Evolutionary conservation across 2,888 invertebrate genomes (phyloP).

Genomic region (Odontomyia ornata): DNA sequence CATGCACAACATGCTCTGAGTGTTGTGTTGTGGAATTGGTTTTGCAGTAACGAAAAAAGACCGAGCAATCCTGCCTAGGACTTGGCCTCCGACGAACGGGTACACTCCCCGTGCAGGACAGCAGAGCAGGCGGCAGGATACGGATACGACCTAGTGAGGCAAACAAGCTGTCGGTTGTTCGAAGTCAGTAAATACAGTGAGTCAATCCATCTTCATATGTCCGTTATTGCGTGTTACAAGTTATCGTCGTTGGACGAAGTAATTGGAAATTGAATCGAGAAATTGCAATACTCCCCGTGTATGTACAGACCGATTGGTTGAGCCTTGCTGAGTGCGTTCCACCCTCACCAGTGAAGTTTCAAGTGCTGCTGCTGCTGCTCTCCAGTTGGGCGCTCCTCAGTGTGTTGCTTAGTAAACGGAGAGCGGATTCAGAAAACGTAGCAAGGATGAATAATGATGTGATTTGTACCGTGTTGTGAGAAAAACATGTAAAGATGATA

Average conservation of each 20-base stretch:
- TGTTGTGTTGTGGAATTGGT: neutral
- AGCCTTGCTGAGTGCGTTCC: neutral
- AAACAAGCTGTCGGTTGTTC: neutral
- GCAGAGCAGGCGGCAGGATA: too few relatives aligned
- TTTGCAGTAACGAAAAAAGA: neutral
- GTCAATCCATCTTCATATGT: neutral
- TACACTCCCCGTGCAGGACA: too few relatives aligned
- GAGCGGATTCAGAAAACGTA: neutral
- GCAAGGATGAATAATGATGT: neutral
- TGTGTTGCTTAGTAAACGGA: neutral
- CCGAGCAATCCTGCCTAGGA: neutral
- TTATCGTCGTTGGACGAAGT: neutral
- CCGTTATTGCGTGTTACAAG: neutral
- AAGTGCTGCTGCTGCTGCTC: too few relatives aligned
- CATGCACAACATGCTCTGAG: neutral
- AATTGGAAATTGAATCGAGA: slow-evolving; percentile 7
- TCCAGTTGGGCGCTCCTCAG: neutral
- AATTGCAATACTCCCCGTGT: neutral
- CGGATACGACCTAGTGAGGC: neutral
- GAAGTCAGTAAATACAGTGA: neutral
- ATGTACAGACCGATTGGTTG: neutral
- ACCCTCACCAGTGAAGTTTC: neutral
- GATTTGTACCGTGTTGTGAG: neutral
- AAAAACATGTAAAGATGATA: too few relatives aligned
- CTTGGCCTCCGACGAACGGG: too few relatives aligned